These are phyloP conservation scores for Sinocyclocheilus anophthalmus DNA, from an alignment of 2,113 vertebrate genomes.

Conservation along the genomic window DNA sequence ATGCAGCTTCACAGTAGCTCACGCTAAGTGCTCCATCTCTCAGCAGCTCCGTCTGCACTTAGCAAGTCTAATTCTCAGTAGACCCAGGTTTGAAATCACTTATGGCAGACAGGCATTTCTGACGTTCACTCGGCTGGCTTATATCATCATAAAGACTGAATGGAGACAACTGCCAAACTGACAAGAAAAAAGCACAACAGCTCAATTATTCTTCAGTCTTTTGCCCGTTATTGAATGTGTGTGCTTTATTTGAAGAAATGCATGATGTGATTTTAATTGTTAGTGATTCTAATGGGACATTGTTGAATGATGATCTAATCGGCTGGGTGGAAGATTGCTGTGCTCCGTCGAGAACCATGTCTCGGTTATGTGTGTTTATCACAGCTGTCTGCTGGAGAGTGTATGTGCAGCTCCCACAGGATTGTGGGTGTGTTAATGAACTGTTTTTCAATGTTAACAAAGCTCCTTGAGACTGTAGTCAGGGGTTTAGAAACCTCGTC, in stretches of 20 bases:
- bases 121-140: neutral
- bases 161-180: neutral
- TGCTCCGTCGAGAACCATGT: neutral
- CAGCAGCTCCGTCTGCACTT: neutral
- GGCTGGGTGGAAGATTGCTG: neutral
- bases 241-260: slow-evolving; percentile 3
- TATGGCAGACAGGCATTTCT: slow-evolving; percentile 6
- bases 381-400: neutral
- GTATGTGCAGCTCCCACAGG: neutral
- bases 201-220: neutral
- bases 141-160: slow-evolving; percentile 1
- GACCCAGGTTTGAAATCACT: slow-evolving; percentile 1
- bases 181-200: neutral
- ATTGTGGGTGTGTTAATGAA: slow-evolving; percentile 14
- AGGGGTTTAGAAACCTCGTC: neutral
- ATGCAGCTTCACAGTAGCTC: neutral
- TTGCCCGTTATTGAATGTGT: neutral
- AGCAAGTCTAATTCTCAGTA: slow-evolving; percentile 25
- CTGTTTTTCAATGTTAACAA: slow-evolving; percentile 19
- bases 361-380: neutral
- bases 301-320: slow-evolving; percentile 25
- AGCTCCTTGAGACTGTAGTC: slow-evolving; percentile 10
- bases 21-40: neutral
- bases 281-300: neutral
- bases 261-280: slow-evolving; percentile 10